phyloP scores from a whole-genome alignment of 2,113 vertebrate genomes.

The Chlamydotis undulata region DNA sequence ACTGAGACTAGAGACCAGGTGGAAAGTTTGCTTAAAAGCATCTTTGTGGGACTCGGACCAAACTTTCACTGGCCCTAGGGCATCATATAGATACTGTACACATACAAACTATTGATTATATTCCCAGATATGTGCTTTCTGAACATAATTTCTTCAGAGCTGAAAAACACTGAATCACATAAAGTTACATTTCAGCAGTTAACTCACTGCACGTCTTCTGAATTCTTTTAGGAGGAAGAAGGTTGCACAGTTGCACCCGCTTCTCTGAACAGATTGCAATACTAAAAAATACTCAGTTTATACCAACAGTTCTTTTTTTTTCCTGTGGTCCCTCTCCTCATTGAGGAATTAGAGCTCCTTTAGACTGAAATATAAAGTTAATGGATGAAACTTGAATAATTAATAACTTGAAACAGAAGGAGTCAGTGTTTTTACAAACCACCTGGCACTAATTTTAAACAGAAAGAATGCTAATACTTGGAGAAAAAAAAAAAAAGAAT shows the following conservation, averaged over 20 bases:
- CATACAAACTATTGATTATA: not conserved
- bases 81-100: not conserved
- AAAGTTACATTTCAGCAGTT: not conserved
- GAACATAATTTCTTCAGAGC: not conserved
- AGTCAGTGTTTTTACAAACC: conserved; percentile 50
- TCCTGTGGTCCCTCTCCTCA: not conserved
- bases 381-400: conserved; percentile 61
- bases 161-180: not conserved
- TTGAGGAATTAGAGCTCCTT: conserved; percentile 24
- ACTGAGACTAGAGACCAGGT: not conserved
- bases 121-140: not conserved
- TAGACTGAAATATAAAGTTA: conserved; percentile 45
- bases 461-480: conserved; percentile 28
- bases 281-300: not conserved
- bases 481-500: not conserved
- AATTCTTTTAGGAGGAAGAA: not conserved
- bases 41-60: not conserved
- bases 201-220: not conserved
- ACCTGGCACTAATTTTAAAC: conserved; percentile 56
- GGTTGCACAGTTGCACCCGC: not conserved
- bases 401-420: conserved; percentile 47
- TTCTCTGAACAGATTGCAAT: not conserved
- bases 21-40: conserved; percentile 6
- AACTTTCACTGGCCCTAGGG: not conserved
- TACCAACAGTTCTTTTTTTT: not conserved